A percentile compares a stretch with the other conserved stretches of the same genome.
Evolutionary conservation across 2,888 invertebrate species (phyloP).

Genomic region (Agonopterix subpropinquella): DNA sequence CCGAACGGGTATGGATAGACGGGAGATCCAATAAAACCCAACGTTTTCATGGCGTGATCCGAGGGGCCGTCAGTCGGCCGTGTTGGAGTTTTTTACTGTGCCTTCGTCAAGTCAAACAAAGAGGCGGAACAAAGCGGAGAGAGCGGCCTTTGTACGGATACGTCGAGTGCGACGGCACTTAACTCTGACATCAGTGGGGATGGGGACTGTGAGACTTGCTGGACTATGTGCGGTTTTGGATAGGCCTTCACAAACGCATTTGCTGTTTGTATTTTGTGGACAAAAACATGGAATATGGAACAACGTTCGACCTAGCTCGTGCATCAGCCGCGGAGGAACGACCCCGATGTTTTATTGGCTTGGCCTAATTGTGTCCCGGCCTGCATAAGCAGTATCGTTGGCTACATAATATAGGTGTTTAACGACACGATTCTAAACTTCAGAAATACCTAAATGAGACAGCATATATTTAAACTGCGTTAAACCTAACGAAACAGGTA

Average conservation of each 20-base stretch:
- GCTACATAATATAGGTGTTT: no score
- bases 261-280: no score
- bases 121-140: constrained; percentile 69
- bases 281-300: background rate
- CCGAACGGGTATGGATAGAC: constrained; percentile 5
- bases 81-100: constrained; percentile 50
- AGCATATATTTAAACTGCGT: no score
- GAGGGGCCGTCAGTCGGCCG: constrained; percentile 27
- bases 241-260: background rate
- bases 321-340: constrained; percentile 32
- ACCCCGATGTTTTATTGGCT: constrained; percentile 54
- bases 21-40: constrained; percentile 31
- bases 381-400: constrained; percentile 35
- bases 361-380: constrained; percentile 62
- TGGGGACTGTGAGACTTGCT: constrained; percentile 1
- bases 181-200: constrained; percentile 51
- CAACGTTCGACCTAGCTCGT: constrained; percentile 3
- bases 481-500: no score
- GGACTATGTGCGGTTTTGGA: constrained; percentile 8
- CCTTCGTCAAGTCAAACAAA: constrained; percentile 65
- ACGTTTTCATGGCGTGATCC: constrained; percentile 26
- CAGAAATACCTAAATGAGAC: constrained; percentile 5
- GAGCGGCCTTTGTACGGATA: constrained; percentile 65
- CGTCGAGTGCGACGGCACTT: constrained; percentile 59
- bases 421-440: no score